Percentiles rank a stretch among this genome's conserved stretches.
phyloP scores from a whole-genome alignment of 2,888 invertebrate genomes.

The Coenonympha arcania region DNA sequence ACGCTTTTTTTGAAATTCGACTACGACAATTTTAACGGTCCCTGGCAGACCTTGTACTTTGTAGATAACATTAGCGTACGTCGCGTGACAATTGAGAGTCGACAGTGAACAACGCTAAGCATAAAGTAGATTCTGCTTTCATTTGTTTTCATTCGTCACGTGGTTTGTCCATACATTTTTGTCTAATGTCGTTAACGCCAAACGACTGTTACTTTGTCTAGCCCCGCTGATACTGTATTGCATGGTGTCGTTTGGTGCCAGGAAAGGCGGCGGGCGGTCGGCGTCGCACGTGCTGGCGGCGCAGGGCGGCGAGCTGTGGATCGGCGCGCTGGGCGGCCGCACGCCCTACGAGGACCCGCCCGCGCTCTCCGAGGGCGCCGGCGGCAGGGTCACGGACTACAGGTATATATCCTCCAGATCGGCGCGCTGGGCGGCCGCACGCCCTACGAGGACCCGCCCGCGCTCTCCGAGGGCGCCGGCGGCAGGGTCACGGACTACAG shows the following conservation, averaged over 20 bases:
- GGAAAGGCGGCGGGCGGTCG: constrained; percentile 87
- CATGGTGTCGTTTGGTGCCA: constrained; percentile 27
- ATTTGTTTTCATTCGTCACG: no score
- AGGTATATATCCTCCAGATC: constrained; percentile 75
- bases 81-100: no score
- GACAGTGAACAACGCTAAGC: no score
- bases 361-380: constrained; percentile 94
- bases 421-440: constrained; percentile 91
- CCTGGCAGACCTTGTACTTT: no score
- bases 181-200: no score
- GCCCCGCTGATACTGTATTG: no score
- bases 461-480: constrained; percentile 94
- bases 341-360: constrained; percentile 95
- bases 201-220: no score
- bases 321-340: constrained; percentile 90
- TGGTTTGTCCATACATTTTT: no score
- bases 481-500: constrained; percentile 95
- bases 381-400: constrained; percentile 95
- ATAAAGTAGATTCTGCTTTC: no score
- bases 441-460: constrained; percentile 94
- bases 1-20: no score
- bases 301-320: constrained; percentile 96
- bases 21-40: no score
- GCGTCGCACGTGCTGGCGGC: constrained; percentile 94
- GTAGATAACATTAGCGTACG: no score